phyloP scores from a whole-genome alignment of 2,113 vertebrate genomes.

The Ceyx margarethae region DNA sequence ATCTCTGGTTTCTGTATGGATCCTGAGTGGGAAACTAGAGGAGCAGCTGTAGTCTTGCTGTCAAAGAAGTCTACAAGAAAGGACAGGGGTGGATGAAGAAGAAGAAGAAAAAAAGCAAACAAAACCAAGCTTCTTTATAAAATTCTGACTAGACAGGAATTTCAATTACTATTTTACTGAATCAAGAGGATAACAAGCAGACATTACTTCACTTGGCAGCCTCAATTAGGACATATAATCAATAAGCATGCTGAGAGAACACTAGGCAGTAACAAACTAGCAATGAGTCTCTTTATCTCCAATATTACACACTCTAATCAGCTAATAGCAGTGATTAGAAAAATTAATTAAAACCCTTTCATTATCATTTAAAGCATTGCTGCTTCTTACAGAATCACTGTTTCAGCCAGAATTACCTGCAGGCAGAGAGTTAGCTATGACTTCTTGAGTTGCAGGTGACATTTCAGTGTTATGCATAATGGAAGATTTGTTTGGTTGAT shows the following conservation, averaged over 20 bases:
- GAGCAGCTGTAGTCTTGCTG: conserved; percentile 73
- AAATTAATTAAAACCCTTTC: background rate
- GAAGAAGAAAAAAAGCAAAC: background rate
- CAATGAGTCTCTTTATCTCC: background rate
- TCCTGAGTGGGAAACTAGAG: conserved; percentile 85
- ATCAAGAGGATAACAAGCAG: background rate
- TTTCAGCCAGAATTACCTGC: conserved; percentile 41
- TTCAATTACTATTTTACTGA: background rate
- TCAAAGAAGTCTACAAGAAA: conserved; percentile 81
- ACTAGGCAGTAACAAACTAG: background rate
- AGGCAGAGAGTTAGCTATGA: conserved; percentile 35
- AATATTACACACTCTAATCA: background rate
- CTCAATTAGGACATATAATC: background rate
- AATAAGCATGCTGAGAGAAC: background rate
- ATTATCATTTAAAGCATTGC: background rate
- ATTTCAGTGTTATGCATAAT: conserved; percentile 31
- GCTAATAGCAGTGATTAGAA: background rate
- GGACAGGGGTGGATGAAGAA: background rate
- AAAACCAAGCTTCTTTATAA: background rate
- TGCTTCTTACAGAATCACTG: background rate
- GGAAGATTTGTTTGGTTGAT: background rate
- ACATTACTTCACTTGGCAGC: background rate
- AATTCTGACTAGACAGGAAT: background rate
- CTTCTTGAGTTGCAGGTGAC: conserved; percentile 36
- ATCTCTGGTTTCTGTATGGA: conserved; percentile 88